phyloP scores from a whole-genome alignment of 2,888 invertebrate genomes.

The Tachina lurida region DNA sequence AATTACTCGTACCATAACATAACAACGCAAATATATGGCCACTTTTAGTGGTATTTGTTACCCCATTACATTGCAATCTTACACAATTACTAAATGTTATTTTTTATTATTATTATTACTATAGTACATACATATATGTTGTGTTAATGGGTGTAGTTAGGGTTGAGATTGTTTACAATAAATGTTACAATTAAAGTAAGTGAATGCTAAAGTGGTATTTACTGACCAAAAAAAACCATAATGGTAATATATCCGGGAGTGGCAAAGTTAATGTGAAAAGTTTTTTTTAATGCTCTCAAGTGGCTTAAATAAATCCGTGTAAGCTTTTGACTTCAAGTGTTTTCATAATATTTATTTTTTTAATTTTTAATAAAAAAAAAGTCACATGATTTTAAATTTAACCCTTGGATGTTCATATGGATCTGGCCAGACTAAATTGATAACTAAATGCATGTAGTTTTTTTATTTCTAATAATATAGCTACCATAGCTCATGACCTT shows the following conservation, averaged over 20 bases:
- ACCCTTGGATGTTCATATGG: too few relatives aligned
- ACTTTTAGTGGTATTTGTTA: slow-evolving; percentile 14
- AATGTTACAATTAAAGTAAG: slow-evolving; percentile 31
- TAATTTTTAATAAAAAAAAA: too few relatives aligned
- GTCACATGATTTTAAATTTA: too few relatives aligned
- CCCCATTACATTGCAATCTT: slow-evolving; percentile 35
- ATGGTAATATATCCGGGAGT: neutral
- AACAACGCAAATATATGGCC: neutral
- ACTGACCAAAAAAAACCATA: neutral
- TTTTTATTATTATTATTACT: slow-evolving; percentile 42
- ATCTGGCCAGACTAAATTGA: too few relatives aligned
- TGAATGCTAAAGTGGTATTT: slow-evolving; percentile 7
- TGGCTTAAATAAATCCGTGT: neutral
- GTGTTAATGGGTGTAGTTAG: neutral
- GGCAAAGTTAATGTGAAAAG: neutral
- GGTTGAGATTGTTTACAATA: neutral
- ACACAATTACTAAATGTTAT: slow-evolving; percentile 49
- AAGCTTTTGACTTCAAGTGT: too few relatives aligned
- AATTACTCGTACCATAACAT: neutral
- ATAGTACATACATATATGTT: neutral
- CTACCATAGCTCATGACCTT: too few relatives aligned
- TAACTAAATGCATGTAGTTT: too few relatives aligned
- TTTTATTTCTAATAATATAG: too few relatives aligned
- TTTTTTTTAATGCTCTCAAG: too few relatives aligned
- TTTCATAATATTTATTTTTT: too few relatives aligned